phyloP scores from a whole-genome alignment of 2,888 invertebrate genomes.

The Eupeodes latifasciatus region DNA sequence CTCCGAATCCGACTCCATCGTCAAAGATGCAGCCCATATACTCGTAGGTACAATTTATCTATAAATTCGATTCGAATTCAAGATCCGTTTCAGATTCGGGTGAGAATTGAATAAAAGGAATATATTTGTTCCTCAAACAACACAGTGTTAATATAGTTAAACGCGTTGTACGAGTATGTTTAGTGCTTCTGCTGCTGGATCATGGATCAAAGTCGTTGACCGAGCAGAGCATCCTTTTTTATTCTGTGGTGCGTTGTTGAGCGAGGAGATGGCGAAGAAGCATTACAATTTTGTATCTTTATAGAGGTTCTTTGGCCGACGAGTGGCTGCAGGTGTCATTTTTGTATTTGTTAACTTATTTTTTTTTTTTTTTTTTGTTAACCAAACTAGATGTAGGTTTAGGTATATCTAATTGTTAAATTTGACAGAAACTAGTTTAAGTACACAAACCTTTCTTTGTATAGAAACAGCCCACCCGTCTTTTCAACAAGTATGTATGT shows the following conservation, averaged over 20 bases:
- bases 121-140: conserved; percentile 69
- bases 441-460: not conserved
- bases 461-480: conserved; percentile 2
- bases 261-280: conserved; percentile 11
- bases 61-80: conserved; percentile 60
- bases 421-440: conserved; percentile 4
- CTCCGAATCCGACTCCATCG: not conserved
- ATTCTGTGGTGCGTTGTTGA: conserved; percentile 23
- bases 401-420: conserved; percentile 2
- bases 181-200: conserved; percentile 10
- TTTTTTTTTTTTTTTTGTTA: conserved; percentile 3
- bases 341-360: conserved; percentile 16
- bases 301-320: not conserved
- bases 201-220: conserved; percentile 69
- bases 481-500: too few species aligned
- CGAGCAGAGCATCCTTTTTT: conserved; percentile 64
- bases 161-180: conserved; percentile 14
- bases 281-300: not conserved
- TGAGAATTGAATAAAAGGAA: conserved; percentile 65
- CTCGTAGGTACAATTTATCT: conserved; percentile 45
- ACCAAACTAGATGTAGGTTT: not conserved
- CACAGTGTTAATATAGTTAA: conserved; percentile 13
- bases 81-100: conserved; percentile 69
- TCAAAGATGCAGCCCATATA: not conserved
- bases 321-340: conserved; percentile 60